Conservation (phyloP, 2,797 vertebrate species). For the Pseudochirops cupreus region DNA sequence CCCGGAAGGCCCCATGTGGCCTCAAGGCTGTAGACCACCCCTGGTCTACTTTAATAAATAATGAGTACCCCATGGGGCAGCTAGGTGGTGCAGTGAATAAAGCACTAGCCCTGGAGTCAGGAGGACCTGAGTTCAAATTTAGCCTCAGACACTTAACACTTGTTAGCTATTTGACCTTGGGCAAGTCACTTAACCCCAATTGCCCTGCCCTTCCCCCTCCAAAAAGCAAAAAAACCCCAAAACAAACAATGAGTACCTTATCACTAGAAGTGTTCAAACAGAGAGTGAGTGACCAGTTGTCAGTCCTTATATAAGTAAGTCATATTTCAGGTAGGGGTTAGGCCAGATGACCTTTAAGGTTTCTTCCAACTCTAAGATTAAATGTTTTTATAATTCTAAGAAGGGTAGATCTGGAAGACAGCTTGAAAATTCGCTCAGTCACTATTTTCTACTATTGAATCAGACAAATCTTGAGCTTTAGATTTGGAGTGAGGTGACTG, state of each 20-base stretch:
- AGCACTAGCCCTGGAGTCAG: too few relatives aligned
- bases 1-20: too few relatives aligned
- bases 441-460: neutral
- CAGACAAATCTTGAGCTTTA: neutral
- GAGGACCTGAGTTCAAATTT: too few relatives aligned
- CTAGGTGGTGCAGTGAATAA: too few relatives aligned
- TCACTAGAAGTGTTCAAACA: neutral
- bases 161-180: too few relatives aligned
- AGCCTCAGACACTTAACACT: too few relatives aligned
- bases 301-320: neutral
- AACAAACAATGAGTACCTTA: neutral
- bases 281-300: neutral
- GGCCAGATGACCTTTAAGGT: neutral
- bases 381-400: neutral
- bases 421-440: neutral
- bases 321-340: neutral
- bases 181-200: too few relatives aligned
- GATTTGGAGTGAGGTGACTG: neutral
- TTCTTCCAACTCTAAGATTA: neutral
- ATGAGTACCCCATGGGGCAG: neutral
- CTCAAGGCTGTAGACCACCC: too few relatives aligned
- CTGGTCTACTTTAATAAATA: neutral
- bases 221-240: too few relatives aligned
- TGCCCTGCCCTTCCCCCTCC: too few relatives aligned
- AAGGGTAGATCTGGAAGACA: neutral